Base-by-base conservation (phyloP, 2,113 vertebrate species). In the Melanostigma gelatinosum region DNA sequence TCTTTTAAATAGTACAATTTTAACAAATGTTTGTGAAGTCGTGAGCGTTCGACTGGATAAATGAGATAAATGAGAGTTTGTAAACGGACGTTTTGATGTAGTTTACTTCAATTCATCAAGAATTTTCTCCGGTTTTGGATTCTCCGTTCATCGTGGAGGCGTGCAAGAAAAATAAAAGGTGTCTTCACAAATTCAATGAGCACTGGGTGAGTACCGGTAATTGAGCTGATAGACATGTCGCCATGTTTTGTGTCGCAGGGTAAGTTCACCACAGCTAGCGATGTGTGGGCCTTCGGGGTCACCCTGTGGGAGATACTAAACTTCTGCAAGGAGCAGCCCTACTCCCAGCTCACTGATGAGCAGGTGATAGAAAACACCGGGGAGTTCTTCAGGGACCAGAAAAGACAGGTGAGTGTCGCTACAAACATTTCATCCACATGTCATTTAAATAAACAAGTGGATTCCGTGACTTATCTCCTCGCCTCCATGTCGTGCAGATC, bases 331-430 rank as follows among this genome's bases (percentile, higher is more conserved):
- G 98, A 99, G 89, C 98, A 99, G 77, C 98, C 98, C 0, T 99
- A 99, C 87, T 97, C 96, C 22, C 97, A 98, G 91, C 94, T 99
- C 73, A 98, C 97, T 0, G 98, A 99, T 0, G 98, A 99, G 85
- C 98, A 99, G 92, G 98, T 99, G 88, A 99, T 99, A 2, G 98
- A 99, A 85, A 99, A 99, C 93, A 99, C 98, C 0, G 98, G 98
- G n/a, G 98, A 99, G 93, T 99, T 99, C 90, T 99, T 99, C 94
- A 95, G 98, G 89, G 97, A 99, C 92, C 97, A 99, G 87, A 97
- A 97, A 90, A 94, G 96, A 86, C 98, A 98, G 97, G 98, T 97
- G 89, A 79, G 93, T 16, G 38, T 27, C 0, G 1, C 7, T 2
- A 18, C 29, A 55, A 22, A 54, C 29, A 11, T 67, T 32, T 36